Evolutionary conservation across 2,113 vertebrate species (phyloP).

Genomic region (Stegostoma tigrinum): DNA sequence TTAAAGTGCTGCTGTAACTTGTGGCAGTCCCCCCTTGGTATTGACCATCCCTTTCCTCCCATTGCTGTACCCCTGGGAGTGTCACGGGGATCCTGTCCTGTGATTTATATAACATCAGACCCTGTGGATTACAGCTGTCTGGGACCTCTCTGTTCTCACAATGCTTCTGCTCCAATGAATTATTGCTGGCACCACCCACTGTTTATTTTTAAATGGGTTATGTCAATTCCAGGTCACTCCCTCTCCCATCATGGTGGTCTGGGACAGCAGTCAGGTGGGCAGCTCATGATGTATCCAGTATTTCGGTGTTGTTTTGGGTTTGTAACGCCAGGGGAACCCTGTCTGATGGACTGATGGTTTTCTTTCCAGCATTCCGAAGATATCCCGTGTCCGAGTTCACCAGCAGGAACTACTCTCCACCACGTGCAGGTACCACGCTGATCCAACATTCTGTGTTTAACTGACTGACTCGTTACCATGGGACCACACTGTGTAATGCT

Average conservation of each 20-base stretch:
- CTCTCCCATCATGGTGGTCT: constrained; percentile 60
- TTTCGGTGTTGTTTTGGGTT: no score
- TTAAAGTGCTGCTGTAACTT: neutral
- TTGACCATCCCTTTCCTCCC: no score
- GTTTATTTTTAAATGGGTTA: constrained; percentile 33
- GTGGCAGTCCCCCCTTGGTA: no score
- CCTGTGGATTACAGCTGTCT: no score
- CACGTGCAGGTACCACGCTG: neutral
- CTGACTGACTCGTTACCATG: neutral
- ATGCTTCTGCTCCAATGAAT: no score
- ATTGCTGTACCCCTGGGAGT: no score
- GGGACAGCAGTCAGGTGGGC: constrained; percentile 64
- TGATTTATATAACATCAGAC: no score
- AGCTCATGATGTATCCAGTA: no score
- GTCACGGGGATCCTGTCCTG: no score
- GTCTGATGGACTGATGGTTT: neutral
- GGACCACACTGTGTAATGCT: neutral
- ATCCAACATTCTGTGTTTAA: neutral
- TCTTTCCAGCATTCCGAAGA: neutral
- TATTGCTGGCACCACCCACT: no score
- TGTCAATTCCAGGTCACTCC: constrained; percentile 61
- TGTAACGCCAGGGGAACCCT: neutral
- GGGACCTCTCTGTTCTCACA: no score
- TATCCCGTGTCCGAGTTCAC: neutral
- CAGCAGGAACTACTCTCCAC: no score